Evolutionary conservation across 2,113 vertebrate genomes (phyloP), one percentile per base, ranked within the genome.

Genomic region (Dipodomys merriami): DNA sequence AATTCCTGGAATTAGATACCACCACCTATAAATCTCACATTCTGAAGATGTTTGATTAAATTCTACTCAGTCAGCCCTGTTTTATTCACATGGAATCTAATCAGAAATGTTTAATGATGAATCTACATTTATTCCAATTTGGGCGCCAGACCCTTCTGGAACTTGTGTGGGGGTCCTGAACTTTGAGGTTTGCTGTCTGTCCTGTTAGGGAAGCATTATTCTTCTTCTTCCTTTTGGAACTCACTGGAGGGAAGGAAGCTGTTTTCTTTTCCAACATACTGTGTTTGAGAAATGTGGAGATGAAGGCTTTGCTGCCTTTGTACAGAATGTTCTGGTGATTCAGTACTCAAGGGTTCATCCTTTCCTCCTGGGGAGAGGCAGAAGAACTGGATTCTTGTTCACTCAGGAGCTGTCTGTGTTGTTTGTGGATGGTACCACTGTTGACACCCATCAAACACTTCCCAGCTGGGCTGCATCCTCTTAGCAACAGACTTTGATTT

Each of bases 401-500:
- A 53, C 83, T 57, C 33, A 20, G n/a, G 88, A 88, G 82, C 91
- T 15, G 22, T 29, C 29, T 60, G 6, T 49, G 29, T 73, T 62
- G 33, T 91, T 27, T 86, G 33, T 72, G 57, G 81, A 81, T 39
- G 49, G 35, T 27, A 22, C 25, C 60, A 23, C 22, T 60, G 29
- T 74, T 4, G 0, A 19, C 27, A 4, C 68, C 39, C 67, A 39
- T 77, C 35, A 53, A 64, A 77, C 27, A 1, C 62, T 86, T 73
- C 44, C 71, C 85, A 83, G 69, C 62, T 23, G 57, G 30, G 83
- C 39, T 79, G 73, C 12, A 71, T 60, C 73, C 65, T 46, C n/a
- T 84, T 57, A 73, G 82, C 79, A 8, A 72, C 74, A 88, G 85
- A 29, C 29, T 86, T 93, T 81, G 72, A 73, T 73, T 93, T 88